phyloP scores from a whole-genome alignment of 2,797 vertebrate genomes.

The Rhynchotus rufescens region DNA sequence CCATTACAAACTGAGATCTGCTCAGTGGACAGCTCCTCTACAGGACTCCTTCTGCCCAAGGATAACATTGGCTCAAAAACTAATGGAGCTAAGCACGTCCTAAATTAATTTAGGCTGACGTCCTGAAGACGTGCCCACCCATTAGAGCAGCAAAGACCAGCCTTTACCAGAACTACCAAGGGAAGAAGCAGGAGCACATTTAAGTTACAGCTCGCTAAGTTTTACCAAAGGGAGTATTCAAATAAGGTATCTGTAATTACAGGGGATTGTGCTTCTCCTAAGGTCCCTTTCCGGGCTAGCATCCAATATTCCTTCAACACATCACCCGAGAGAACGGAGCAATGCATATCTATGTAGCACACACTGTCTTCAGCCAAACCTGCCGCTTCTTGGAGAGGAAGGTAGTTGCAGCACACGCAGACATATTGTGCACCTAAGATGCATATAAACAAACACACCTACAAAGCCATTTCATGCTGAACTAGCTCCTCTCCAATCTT shows the following conservation, averaged over 20 bases:
- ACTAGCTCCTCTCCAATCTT: background rate
- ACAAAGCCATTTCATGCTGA: background rate
- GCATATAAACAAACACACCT: conserved; percentile 27
- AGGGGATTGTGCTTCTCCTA: background rate
- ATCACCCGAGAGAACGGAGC: background rate
- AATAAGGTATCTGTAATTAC: background rate
- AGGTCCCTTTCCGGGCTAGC: conserved; percentile 20
- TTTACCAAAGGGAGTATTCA: background rate
- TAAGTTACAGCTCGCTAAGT: background rate
- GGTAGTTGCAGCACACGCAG: conserved; percentile 21
- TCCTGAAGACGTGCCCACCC: background rate
- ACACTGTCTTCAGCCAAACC: conserved; percentile 14
- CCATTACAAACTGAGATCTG: background rate
- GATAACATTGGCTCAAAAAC: background rate
- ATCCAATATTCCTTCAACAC: conserved; percentile 57
- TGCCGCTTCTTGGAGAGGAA: background rate
- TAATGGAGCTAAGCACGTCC: background rate
- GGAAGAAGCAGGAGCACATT: background rate
- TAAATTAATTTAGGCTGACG: background rate
- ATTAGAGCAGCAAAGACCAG: background rate
- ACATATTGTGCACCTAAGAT: conserved; percentile 41
- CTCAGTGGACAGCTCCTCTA: background rate
- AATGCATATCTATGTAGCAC: background rate
- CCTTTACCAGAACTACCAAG: background rate
- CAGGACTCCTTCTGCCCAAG: background rate